These are phyloP conservation scores for Drosophila mettleri DNA, from an alignment of 2,888 invertebrate genomes.

Conservation along the genomic window DNA sequence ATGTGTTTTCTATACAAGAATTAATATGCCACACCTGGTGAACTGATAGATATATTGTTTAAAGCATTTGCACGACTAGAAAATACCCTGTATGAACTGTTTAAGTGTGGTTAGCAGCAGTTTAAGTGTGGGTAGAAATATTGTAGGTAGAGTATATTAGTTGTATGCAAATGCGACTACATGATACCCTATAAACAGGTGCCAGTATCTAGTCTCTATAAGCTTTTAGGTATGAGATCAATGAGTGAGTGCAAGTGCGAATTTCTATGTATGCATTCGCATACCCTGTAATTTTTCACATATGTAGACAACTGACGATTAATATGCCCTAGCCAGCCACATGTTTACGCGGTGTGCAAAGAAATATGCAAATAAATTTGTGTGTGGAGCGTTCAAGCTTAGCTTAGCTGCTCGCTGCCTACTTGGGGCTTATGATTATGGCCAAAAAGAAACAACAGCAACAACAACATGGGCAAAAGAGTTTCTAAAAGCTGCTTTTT, in stretches of 20 bases:
- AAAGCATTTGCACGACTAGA: too few species aligned
- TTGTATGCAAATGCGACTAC: too few species aligned
- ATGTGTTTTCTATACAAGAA: too few species aligned
- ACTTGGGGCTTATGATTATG: slow-evolving; percentile 58
- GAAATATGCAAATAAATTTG: slow-evolving; percentile 65
- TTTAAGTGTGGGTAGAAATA: too few species aligned
- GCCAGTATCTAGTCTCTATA: background rate
- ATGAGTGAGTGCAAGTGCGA: background rate
- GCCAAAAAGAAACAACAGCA: slow-evolving; percentile 36
- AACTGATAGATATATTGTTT: background rate
- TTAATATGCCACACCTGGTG: too few species aligned
- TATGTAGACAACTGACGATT: background rate
- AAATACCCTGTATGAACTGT: too few species aligned
- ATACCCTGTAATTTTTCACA: background rate
- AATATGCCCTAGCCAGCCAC: background rate
- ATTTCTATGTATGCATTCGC: background rate
- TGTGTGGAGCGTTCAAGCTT: slow-evolving; percentile 26
- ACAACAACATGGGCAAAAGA: slow-evolving; percentile 24
- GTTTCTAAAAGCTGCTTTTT: slow-evolving; percentile 67
- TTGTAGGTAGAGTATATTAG: too few species aligned
- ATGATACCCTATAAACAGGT: background rate
- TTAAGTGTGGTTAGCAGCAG: too few species aligned
- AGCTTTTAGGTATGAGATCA: background rate
- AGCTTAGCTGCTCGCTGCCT: slow-evolving; percentile 43
- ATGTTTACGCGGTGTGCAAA: slow-evolving; percentile 6